Conservation (phyloP, 2,888 invertebrate species). For the Sympetrum striolatum region DNA sequence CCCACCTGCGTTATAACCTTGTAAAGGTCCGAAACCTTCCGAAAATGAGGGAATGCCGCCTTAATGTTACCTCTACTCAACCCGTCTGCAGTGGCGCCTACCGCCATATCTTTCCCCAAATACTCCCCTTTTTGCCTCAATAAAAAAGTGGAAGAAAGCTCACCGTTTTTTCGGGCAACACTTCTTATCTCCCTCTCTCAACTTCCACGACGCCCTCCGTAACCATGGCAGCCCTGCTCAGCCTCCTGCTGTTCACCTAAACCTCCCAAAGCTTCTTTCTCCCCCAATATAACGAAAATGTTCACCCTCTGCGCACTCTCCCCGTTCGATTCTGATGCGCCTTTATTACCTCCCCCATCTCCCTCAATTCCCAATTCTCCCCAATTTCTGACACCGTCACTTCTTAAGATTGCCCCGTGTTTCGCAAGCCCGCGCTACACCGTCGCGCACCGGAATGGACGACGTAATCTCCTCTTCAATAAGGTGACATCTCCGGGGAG, state of each 20-base stretch:
- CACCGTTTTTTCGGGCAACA: not conserved
- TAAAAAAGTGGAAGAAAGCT: not conserved
- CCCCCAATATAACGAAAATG: not conserved
- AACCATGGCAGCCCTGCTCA: not conserved
- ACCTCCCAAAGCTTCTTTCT: not conserved
- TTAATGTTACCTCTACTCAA: not conserved
- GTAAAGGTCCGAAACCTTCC: not conserved
- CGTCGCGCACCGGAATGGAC: not conserved
- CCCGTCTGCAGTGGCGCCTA: not conserved
- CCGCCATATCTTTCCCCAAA: not conserved
- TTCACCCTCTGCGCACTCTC: not conserved
- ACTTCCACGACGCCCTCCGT: not conserved
- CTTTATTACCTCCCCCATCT: not conserved
- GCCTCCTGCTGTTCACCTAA: not conserved
- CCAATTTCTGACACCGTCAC: not conserved
- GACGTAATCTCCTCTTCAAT: no score
- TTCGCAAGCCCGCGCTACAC: not conserved
- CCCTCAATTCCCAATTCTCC: not conserved
- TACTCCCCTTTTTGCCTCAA: not conserved
- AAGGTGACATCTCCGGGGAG: no score
- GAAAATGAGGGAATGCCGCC: not conserved
- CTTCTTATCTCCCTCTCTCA: not conserved
- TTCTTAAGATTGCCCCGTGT: not conserved
- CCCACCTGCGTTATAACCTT: constrained; percentile 3
- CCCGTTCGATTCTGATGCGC: not conserved